Base-by-base conservation (phyloP, 2,888 invertebrate species). In the Drosophila ustulata region DNA sequence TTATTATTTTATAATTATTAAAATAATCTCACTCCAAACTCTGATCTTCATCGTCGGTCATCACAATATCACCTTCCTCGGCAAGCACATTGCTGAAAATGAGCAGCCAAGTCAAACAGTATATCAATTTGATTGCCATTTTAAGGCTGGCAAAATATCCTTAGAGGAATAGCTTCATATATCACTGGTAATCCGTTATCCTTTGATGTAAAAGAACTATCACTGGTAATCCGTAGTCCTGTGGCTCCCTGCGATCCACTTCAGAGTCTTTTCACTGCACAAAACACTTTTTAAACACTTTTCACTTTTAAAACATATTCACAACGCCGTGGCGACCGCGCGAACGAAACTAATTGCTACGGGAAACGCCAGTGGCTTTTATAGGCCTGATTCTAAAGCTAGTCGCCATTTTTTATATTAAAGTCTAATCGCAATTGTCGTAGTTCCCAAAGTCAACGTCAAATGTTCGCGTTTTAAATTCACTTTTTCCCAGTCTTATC, bases 31-130 rank as follows among this genome's bases (percentile, higher is more conserved):
- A 86, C 85, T 89, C 62, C 28, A 89, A 63, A n/a, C 59, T 68
- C 39, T 67, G 49, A 56, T 84, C 86, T 18, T 89, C 85, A 5
- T 73, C 78, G 13, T 85, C 76, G 0, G 57, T 61, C 77, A 82
- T 85, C n/a, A 89, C 47, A 39, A 89, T 50, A 59, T 89, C 86
- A 4, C 76, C 86, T n/a, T 80, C 71, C 25, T 82, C 70, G 37
- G 80, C 80, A 32, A 41, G 56, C 1, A 68, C 73, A 49, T 57
- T 30, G 49, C 51, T 55, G 1, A 68, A 55, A 6, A 75, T 18
- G 1, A 86, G 67, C 25, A 86, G 41, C 51, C 62, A 71, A 32
- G 76, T 34, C 11, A 76, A 61, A 52, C 64, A 56, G 47, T 43
- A 74, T 18, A 71, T 28, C 11, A 53, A 47, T 58, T 80, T 82